Base-by-base conservation (phyloP, 2,113 vertebrate species). In the Danionella cerebrum region DNA sequence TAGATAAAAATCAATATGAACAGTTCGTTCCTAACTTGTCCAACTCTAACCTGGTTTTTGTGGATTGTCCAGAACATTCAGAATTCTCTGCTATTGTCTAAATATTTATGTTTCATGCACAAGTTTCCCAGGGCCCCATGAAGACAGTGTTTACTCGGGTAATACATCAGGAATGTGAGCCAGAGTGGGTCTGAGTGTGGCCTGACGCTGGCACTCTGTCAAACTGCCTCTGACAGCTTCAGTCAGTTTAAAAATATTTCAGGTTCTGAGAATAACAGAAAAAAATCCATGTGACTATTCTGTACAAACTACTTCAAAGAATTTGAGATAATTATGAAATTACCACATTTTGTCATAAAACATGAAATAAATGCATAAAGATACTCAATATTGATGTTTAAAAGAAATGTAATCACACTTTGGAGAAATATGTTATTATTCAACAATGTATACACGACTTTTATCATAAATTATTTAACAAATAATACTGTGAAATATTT, bases 41-140 rank as follows among this genome's bases (percentile, higher is more conserved):
- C 25, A 35, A 60, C 66, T 35, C 4, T 35, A 62, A 67, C 16
- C 69, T 75, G 14, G 25, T 12, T 19, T 69, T 45, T 51, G 47
- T 42, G 58, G n/a, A 68, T 67, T 18, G 7, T 59, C 36, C 69
- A 19, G 36, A 45, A 71, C 48, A 42, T 67, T 72, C 31, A 66
- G 50, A 70, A 71, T 59, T 45, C 52, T 44, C 54, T 22, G 24
- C 69, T 52, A 64, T 75, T 67, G 63, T 68, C 57, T 76, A 77
- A 81, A 81, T 77, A 81, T 79, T 77, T 76, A 72, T 52, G 18
- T 47, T 69, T 65, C 21, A 45, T 76, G 79, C 52, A 57, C 64
- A 68, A 69, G 70, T 53, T 75, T 73, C 70, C 68, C 70, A 69
- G 47, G 48, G 52, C 67, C 72, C 72, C 55, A 63, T 27, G 72